These are phyloP conservation scores for Sus scrofa DNA, from an alignment of 2,113 vertebrate genomes.

Conservation along the genomic window T2T-Sscrofa CM000812.6:124227501-124228000, in stretches of 20 bases:
- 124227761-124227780: not conserved
- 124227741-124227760: accelerated
- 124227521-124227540: not conserved
- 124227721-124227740: not conserved
- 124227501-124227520: not conserved
- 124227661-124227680: not conserved
- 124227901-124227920: not conserved
- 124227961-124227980: not conserved
- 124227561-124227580: no score
- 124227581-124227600: not conserved
- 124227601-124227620: not conserved
- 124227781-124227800: not conserved
- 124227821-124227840: not conserved
- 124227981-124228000: not conserved
- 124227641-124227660: not conserved
- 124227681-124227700: accelerated
- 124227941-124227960: not conserved
- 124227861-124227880: not conserved
- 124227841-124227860: not conserved
- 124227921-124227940: not conserved
- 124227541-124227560: not conserved
- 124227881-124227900: not conserved
- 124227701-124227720: not conserved
- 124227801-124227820: not conserved
- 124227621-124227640: not conserved